These are phyloP conservation scores for Saccostrea glomerata DNA, from an alignment of 1,140 invertebrate species.

Conservation along the genomic window DNA sequence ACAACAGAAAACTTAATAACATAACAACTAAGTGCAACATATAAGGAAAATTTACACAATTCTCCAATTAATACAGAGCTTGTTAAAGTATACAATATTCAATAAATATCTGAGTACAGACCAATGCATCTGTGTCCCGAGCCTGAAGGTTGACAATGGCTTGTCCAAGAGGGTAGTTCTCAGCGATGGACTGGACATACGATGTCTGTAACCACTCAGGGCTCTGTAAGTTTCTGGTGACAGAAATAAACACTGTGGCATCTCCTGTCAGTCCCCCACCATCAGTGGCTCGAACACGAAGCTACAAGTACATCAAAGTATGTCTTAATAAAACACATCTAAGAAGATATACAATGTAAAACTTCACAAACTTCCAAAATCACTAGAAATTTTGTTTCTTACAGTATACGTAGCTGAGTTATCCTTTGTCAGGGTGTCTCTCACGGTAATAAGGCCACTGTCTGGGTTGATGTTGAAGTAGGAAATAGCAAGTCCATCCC, in stretches of 20 bases:
- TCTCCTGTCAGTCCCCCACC: constrained; percentile 65
- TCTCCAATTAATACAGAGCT: too few relatives aligned
- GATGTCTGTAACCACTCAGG: constrained; percentile 58
- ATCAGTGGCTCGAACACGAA: constrained; percentile 67
- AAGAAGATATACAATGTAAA: neutral
- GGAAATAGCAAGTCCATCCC: constrained; percentile 48
- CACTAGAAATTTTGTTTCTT: neutral
- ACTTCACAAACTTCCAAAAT: neutral
- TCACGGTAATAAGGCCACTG: constrained; percentile 88
- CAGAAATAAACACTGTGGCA: constrained; percentile 60
- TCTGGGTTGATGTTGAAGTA: constrained; percentile 90
- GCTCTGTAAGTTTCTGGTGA: constrained; percentile 66
- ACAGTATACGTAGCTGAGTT: constrained; percentile 46
- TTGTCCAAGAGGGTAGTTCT: constrained; percentile 57
- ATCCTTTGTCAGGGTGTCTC: constrained; percentile 44
- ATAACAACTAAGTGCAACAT: too few relatives aligned
- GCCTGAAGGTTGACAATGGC: constrained; percentile 55
- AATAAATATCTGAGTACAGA: constrained; percentile 17
- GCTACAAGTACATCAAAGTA: constrained; percentile 57
- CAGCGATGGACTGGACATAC: constrained; percentile 29
- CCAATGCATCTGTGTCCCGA: constrained; percentile 59
- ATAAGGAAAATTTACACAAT: too few relatives aligned
- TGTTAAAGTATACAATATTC: too few relatives aligned
- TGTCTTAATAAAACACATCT: neutral
- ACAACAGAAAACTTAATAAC: too few relatives aligned